These are phyloP conservation scores for fruit fly (Drosophila melanogaster) DNA, from an alignment of 1,140 invertebrate genomes.

Conservation along the genomic window DNA sequence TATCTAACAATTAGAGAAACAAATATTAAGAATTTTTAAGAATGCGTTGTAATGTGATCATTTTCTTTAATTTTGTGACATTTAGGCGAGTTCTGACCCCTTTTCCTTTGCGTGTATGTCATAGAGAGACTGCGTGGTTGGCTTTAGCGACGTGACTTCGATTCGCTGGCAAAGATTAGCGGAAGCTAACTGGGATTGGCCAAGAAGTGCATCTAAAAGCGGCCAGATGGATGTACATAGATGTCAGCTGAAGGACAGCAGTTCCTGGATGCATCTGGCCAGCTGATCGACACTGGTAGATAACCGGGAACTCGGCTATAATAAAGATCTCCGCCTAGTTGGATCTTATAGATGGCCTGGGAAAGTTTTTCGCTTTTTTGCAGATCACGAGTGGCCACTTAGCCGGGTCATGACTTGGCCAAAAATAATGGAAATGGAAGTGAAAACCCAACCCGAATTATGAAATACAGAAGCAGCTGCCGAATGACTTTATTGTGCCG, in stretches of 20 bases:
- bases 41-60: no score
- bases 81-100: no score
- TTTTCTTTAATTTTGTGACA: no score
- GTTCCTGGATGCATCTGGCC: constrained; percentile 35
- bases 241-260: not conserved
- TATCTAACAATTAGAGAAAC: not conserved
- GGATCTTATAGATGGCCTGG: constrained; percentile 60
- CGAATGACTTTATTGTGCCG: constrained; percentile 60
- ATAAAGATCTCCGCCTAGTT: constrained; percentile 38
- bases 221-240: constrained; percentile 7
- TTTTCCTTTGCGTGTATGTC: constrained; percentile 49
- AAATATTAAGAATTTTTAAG: no score
- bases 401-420: constrained; percentile 37
- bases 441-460: not conserved
- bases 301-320: constrained; percentile 44
- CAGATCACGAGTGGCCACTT: constrained; percentile 66
- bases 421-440: constrained; percentile 1
- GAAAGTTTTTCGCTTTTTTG: constrained; percentile 50
- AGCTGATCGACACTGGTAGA: constrained; percentile 18
- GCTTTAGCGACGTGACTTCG: constrained; percentile 66
- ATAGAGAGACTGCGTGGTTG: constrained; percentile 46
- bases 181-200: constrained; percentile 35
- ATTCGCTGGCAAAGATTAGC: constrained; percentile 66
- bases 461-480: constrained; percentile 32
- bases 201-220: constrained; percentile 6